Evolutionary conservation across 2,113 vertebrate genomes (phyloP).

Genomic region (Sigmodon hispidus): DNA sequence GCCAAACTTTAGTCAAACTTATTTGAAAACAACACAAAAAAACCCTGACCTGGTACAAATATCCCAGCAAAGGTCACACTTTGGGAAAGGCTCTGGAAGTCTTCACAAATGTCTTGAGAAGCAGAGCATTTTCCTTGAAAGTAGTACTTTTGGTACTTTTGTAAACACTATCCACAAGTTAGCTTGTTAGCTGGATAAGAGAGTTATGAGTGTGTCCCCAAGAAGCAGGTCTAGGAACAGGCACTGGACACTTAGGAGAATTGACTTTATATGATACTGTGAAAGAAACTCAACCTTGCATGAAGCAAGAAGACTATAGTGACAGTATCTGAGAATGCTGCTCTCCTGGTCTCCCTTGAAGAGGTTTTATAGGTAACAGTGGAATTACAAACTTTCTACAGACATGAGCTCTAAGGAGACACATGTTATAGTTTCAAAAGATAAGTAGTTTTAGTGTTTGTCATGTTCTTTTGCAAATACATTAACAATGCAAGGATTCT

Average conservation of each 20-base stretch:
- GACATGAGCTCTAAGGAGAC: conserved; percentile 77
- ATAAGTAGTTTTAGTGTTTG: conserved; percentile 78
- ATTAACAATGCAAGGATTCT: conserved; percentile 63
- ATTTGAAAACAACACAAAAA: conserved; percentile 77
- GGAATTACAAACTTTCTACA: conserved; percentile 72
- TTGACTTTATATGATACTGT: conserved; percentile 81
- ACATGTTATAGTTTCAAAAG: conserved; percentile 65
- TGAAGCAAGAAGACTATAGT: conserved; percentile 81
- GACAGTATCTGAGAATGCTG: conserved; percentile 77
- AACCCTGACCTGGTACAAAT: conserved; percentile 82
- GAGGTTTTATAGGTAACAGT: conserved; percentile 69
- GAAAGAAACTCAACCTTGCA: conserved; percentile 83
- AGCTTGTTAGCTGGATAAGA: conserved; percentile 87
- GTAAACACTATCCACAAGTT: conserved; percentile 89
- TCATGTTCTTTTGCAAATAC: conserved; percentile 64
- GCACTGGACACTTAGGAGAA: conserved; percentile 85
- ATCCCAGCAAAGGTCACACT: conserved; percentile 78
- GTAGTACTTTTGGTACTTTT: conserved; percentile 86
- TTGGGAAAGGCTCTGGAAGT: conserved; percentile 84
- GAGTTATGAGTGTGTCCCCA: conserved; percentile 87
- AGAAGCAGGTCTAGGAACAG: conserved; percentile 87
- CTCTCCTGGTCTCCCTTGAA: conserved; percentile 70
- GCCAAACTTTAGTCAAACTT: conserved; percentile 79
- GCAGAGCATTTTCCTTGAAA: conserved; percentile 85
- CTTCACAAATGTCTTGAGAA: conserved; percentile 82